These are phyloP conservation scores for Siphlonurus alternatus DNA, from an alignment of 2,888 invertebrate genomes.

Conservation along the genomic window DNA sequence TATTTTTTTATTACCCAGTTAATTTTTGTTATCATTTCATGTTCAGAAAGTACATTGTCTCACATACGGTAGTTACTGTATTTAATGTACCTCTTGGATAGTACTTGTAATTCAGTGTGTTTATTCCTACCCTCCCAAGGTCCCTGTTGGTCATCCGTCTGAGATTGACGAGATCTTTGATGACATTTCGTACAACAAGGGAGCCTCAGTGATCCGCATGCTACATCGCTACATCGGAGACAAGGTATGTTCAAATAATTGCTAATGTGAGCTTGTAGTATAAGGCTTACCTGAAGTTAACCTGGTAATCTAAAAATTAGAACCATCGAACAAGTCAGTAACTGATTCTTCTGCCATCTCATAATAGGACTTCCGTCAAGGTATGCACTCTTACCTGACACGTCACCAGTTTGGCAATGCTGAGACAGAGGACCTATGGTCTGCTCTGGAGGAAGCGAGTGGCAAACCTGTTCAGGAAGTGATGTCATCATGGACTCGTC, in stretches of 20 bases:
- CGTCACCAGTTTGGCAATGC: conserved; percentile 80
- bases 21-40: no score
- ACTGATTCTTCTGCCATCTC: not conserved
- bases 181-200: conserved; percentile 92
- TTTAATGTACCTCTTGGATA: no score
- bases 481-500: conserved; percentile 95
- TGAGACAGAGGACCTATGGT: conserved; percentile 87
- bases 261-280: not conserved
- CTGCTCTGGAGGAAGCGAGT: conserved; percentile 70
- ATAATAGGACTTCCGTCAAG: conserved; percentile 75
- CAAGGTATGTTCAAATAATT: conserved; percentile 28
- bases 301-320: not conserved
- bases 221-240: conserved; percentile 86
- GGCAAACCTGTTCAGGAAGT: conserved; percentile 77
- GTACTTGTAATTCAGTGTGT: no score
- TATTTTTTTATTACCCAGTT: no score
- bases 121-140: no score
- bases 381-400: conserved; percentile 79
- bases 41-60: no score
- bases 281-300: not conserved
- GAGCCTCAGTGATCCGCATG: conserved; percentile 90
- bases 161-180: conserved; percentile 98
- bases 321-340: not conserved
- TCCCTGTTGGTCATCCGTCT: conserved; percentile 78
- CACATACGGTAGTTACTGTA: no score